Evolutionary conservation across 2,113 vertebrate genomes (phyloP).

Genomic region (Eretmochelys imbricata): DNA sequence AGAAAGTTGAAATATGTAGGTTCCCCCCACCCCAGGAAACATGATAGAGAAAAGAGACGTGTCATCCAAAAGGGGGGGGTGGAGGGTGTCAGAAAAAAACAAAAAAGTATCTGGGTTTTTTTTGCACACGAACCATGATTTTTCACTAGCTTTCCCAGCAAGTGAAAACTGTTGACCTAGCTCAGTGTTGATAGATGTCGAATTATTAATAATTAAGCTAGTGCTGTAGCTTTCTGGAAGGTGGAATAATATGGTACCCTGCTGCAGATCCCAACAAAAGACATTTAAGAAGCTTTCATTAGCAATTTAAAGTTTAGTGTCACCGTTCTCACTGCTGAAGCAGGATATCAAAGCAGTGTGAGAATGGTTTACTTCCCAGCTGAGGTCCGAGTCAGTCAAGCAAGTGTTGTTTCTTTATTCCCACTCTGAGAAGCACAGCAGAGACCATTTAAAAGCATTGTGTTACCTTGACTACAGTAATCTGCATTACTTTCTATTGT

Average conservation of each 20-base stretch:
- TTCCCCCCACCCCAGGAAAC: background rate
- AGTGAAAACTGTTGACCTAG: background rate
- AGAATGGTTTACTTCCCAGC: slow-evolving; percentile 20
- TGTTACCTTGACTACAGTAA: slow-evolving; percentile 28
- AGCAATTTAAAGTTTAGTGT: background rate
- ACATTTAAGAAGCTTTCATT: background rate
- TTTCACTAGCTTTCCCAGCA: background rate
- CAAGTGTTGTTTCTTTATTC: slow-evolving; percentile 3
- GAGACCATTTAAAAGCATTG: background rate
- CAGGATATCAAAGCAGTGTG: background rate
- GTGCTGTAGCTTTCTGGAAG: background rate
- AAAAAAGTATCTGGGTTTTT: background rate
- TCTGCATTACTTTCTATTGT: background rate
- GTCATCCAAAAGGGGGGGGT: background rate
- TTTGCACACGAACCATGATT: background rate
- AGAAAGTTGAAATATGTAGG: background rate
- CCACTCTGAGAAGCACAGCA: background rate
- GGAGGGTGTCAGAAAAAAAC: fast-evolving
- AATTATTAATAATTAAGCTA: background rate
- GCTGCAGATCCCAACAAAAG: background rate
- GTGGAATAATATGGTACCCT: background rate
- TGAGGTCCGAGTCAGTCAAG: slow-evolving; percentile 15
- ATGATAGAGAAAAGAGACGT: background rate
- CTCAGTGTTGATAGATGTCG: background rate
- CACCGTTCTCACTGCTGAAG: slow-evolving; percentile 5